Conservation (phyloP, 2,888 invertebrate species). For the Hydriomena furcata region DNA sequence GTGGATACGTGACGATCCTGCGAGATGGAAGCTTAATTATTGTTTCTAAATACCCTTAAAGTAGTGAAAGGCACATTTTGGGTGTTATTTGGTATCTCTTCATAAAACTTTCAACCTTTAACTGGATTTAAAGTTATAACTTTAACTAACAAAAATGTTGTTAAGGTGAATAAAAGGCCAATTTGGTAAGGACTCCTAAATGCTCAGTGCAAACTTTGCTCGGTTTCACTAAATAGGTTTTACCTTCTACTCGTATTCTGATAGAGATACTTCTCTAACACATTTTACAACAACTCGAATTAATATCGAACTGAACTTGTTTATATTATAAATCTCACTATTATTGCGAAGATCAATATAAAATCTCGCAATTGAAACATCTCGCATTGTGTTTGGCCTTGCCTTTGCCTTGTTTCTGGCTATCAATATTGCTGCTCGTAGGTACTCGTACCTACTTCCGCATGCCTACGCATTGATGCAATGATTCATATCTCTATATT, state of each 20-base stretch:
- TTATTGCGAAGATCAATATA: neutral
- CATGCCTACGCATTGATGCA: neutral
- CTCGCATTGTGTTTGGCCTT: neutral
- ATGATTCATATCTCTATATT: too few species aligned
- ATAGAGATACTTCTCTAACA: too few species aligned
- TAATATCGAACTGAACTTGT: too few species aligned
- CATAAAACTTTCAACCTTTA: conserved; percentile 2
- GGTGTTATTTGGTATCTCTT: conserved; percentile 4
- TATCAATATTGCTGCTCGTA: too few species aligned
- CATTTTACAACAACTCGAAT: too few species aligned
- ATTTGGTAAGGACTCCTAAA: too few species aligned
- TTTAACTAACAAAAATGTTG: neutral
- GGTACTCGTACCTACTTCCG: too few species aligned
- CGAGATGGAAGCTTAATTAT: conserved; percentile 5
- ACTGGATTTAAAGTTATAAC: conserved; percentile 10
- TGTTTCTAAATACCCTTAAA: conserved; percentile 13
- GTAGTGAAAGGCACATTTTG: conserved; percentile 10
- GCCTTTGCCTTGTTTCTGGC: neutral
- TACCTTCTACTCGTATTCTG: too few species aligned
- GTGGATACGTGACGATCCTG: conserved; percentile 1
- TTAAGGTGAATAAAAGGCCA: neutral
- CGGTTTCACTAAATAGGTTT: too few species aligned
- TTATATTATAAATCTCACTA: too few species aligned
- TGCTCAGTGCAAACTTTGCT: too few species aligned
- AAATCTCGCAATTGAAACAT: neutral